Evolutionary conservation across 2,888 invertebrate species (phyloP), one percentile per base, ranked within the genome.

Genomic region (Plebejus melissa): DNA sequence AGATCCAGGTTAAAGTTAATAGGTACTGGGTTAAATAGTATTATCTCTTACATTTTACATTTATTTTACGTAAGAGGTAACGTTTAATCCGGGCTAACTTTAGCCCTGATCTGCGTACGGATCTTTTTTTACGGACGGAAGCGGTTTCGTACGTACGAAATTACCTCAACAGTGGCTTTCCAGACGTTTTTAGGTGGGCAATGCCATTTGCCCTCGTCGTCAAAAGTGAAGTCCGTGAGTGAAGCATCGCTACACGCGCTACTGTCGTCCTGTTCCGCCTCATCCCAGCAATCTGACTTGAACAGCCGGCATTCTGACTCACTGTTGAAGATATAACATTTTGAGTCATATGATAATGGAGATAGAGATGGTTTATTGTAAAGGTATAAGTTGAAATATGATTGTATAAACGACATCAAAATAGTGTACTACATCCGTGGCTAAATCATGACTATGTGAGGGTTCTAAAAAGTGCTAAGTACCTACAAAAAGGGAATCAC

Each of bases 141-240:
- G 22, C 22, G 22, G 22, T 22, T 32, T 32, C 32, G 32, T 2
- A 0, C 32, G 2, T 2, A 32, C 32, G 54, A 76, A n/a, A 9
- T 60, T 85, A 96, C 96, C 93, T 97, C 97, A 11, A 97, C 94
- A 11, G 96, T 95, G 13, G 96, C 96, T 82, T 97, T 97, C 96
- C 98, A 97, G 69, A 98, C 95, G 70, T 94, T 94, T 82, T 97
- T 97, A 0, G 97, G 96, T 0, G 97, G 96, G 79, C 95, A 95
- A 79, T 96, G 95, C 97, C 97, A 97, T 81, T 94, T 94, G 80
- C 93, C 90, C 76, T 93, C 90, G 77, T 94, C 94, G 74, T 90
- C 92, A 58, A 87, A 84, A 2, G 93, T 87, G 82, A 90, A 87
- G 82, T 94, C 94, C 0, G 88, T 89, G 38, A 93, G 87, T 0